These are phyloP conservation scores for Pelagia noctiluca DNA, from an alignment of 30 jellyfish, hydroid and myxozoan genomes.

Conservation along the genomic window DNA sequence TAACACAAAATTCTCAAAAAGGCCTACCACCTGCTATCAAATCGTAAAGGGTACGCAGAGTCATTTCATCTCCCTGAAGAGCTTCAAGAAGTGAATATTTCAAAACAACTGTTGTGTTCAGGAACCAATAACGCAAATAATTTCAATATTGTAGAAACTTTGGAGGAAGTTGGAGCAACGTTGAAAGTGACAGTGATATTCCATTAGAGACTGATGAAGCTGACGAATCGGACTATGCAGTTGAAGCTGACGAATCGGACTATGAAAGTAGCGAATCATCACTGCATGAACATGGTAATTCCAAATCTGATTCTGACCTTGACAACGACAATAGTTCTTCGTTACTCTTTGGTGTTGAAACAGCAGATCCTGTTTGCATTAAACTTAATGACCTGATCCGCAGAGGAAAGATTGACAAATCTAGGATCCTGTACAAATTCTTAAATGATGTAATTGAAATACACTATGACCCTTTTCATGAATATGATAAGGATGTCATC, in stretches of 20 bases:
- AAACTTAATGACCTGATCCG: conserved; percentile 5
- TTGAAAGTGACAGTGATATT: conserved; percentile 2
- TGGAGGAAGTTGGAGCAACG: conserved; percentile 10
- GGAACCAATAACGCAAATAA: too few relatives aligned
- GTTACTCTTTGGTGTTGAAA: conserved; percentile 3
- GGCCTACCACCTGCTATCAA: too few relatives aligned
- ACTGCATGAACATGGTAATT: conserved; percentile 3
- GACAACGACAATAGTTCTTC: conserved; percentile 5
- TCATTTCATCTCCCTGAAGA: too few relatives aligned
- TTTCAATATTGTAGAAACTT: too few relatives aligned
- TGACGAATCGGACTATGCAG: conserved; percentile 8
- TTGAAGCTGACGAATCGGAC: conserved; percentile 8
- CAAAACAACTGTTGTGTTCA: too few relatives aligned
- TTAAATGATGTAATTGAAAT: conserved; percentile 14
- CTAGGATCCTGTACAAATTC: conserved; percentile 17
- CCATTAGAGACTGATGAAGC: conserved; percentile 6
- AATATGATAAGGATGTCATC: too few relatives aligned
- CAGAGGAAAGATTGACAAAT: conserved; percentile 2
- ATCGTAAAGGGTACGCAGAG: too few relatives aligned
- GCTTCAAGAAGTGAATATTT: too few relatives aligned
- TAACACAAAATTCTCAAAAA: too few relatives aligned
- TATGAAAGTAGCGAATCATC: conserved; percentile 3
- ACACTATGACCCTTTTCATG: conserved; percentile 19
- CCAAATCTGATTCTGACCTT: conserved; percentile 5
- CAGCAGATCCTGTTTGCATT: conserved; percentile 6